phyloP scores from a whole-genome alignment of 2,113 vertebrate species.

The Gila orcuttii region DNA sequence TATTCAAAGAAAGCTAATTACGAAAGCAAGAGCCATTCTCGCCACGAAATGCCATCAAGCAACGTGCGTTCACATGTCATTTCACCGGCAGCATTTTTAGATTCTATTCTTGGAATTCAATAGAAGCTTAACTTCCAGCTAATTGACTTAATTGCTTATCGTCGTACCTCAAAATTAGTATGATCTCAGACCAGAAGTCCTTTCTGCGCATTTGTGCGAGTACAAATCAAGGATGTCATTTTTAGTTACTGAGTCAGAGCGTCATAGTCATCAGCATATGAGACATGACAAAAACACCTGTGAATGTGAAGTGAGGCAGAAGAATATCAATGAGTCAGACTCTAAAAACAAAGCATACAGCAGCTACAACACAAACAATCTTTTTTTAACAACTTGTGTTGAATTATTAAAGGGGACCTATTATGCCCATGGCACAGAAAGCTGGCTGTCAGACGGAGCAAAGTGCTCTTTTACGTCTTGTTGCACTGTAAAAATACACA shows the following conservation, averaged over 20 bases:
- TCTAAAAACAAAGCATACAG: slow-evolving; percentile 14
- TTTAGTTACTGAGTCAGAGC: slow-evolving; percentile 38
- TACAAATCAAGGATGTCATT: slow-evolving; percentile 11
- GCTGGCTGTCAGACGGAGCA: too few species aligned
- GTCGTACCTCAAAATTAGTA: slow-evolving; percentile 29
- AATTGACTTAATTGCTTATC: slow-evolving; percentile 47
- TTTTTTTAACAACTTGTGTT: background rate
- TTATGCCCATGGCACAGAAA: too few species aligned
- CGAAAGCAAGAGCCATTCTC: slow-evolving; percentile 11
- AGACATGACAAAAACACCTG: slow-evolving; percentile 36
- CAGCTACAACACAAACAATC: slow-evolving; percentile 7
- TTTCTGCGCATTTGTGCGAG: slow-evolving; percentile 31
- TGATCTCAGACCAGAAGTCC: slow-evolving; percentile 34
- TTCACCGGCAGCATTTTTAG: slow-evolving; percentile 12
- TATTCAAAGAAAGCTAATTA: slow-evolving; percentile 36
- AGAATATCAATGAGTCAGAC: slow-evolving; percentile 18
- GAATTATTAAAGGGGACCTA: background rate
- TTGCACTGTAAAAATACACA: too few species aligned
- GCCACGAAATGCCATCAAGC: background rate
- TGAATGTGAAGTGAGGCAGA: slow-evolving; percentile 18
- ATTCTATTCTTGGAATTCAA: slow-evolving; percentile 42
- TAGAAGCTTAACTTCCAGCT: slow-evolving; percentile 28
- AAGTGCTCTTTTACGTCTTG: too few species aligned
- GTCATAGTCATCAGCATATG: slow-evolving; percentile 22
- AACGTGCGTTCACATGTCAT: background rate